phyloP scores from a whole-genome alignment of 2,797 vertebrate genomes.

The Hypotaenidia philippensis region DNA sequence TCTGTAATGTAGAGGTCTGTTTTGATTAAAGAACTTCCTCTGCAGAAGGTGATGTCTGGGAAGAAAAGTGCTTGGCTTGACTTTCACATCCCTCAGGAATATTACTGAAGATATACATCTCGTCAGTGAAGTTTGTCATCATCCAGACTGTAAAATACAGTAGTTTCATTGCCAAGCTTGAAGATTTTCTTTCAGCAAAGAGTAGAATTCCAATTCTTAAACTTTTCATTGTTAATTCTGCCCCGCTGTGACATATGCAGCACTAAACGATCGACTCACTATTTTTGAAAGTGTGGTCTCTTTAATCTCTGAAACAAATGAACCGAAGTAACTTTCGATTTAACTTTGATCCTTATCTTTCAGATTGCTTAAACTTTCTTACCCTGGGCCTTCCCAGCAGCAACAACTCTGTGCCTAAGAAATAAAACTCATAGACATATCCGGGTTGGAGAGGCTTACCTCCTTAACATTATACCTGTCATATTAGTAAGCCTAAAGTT shows the following conservation, averaged over 20 bases:
- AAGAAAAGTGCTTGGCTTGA: background rate
- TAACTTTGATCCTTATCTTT: slow-evolving; percentile 51
- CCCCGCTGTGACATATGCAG: background rate
- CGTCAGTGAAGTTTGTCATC: background rate
- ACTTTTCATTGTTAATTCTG: background rate
- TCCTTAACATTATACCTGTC: background rate
- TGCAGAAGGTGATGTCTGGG: background rate
- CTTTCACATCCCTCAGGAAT: background rate
- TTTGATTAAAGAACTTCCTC: background rate
- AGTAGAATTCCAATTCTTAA: background rate
- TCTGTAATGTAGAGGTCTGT: background rate
- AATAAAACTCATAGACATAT: background rate
- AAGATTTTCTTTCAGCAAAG: background rate
- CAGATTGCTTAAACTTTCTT: slow-evolving; percentile 36
- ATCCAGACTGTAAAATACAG: background rate
- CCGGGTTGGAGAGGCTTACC: background rate
- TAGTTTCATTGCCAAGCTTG: background rate
- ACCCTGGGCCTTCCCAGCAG: slow-evolving; percentile 15
- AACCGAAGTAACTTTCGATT: background rate
- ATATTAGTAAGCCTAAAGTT: background rate
- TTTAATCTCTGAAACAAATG: slow-evolving; percentile 54
- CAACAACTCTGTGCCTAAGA: background rate
- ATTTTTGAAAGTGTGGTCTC: slow-evolving; percentile 18
- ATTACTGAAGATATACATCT: background rate
- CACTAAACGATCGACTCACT: background rate